Percentiles rank a stretch among this genome's conserved stretches.
phyloP scores from a whole-genome alignment of 2,888 invertebrate genomes.

The Iselma pallidipennis region DNA sequence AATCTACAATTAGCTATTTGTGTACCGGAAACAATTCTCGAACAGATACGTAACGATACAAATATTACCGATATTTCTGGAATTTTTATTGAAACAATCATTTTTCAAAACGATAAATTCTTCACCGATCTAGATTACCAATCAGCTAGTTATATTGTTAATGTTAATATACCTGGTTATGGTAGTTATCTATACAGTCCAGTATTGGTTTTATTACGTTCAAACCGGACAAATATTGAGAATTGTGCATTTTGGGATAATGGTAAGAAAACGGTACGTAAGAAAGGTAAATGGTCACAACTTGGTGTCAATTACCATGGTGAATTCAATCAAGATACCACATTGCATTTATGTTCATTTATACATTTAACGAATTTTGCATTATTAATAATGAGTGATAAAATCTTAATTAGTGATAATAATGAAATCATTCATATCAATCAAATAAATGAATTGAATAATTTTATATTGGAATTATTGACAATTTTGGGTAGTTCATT shows the following conservation, averaged over 20 bases:
- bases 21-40: constrained; percentile 42
- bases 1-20: constrained; percentile 44
- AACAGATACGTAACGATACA: constrained; percentile 28
- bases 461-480: constrained; percentile 56
- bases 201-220: constrained; percentile 61
- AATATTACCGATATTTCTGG: constrained; percentile 21
- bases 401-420: constrained; percentile 24
- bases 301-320: constrained; percentile 59
- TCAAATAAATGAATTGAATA: constrained; percentile 54
- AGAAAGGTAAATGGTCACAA: constrained; percentile 61
- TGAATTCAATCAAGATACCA: constrained; percentile 44
- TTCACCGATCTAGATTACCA: constrained; percentile 39
- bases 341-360: constrained; percentile 60
- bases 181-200: constrained; percentile 60
- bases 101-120: constrained; percentile 47
- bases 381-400: constrained; percentile 54
- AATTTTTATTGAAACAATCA: constrained; percentile 38
- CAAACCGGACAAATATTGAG: constrained; percentile 43
- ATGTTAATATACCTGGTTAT: constrained; percentile 64
- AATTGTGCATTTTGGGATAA: constrained; percentile 64
- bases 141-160: constrained; percentile 57
- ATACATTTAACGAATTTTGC: constrained; percentile 65
- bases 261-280: constrained; percentile 40
- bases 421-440: constrained; percentile 46
- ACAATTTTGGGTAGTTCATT: constrained; percentile 59